Evolutionary conservation across 2,113 vertebrate species (phyloP), one percentile per base, ranked within the genome.

Genomic region (Gymnocephalus cernua): DNA sequence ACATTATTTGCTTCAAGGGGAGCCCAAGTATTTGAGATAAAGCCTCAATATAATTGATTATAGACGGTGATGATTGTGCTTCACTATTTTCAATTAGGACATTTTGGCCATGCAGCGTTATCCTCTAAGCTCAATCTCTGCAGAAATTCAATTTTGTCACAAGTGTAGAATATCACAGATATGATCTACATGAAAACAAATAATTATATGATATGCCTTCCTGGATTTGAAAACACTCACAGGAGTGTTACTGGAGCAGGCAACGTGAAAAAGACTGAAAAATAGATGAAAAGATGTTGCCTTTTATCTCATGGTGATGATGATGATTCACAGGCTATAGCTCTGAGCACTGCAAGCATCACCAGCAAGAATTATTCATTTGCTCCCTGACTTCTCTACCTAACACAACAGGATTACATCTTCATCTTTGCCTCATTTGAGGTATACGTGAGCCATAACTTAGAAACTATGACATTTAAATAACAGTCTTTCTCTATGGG

Each of bases 321-420:
- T 1, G 74, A 80, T 86, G 73, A 92, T 85, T 90, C 82, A 84
- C 69, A 77, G 87, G 64, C 58, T 81, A 63, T 74, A 77, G 79
- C 86, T 89, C 72, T 75, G 83, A 88, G 86, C 86, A 77, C 75
- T 45, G 48, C 48, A 48, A 82, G 68, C 45, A 54, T 86, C 84
- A 88, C 89, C 80, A 86, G 82, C 66, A 73, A 82, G 48, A 83
- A 83, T 90, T 78, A 85, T 83, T 86, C 53, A 89, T 90, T 82
- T 88, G 57, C 71, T 84, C 25, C 53, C 67, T 79, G 65, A 48
- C 41, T 72, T 47, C 35, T 41, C 58, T 38, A 78, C 13, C 38
- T 4, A 65, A 66, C 54, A 66, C 47, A 89, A 83, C 83, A 80
- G 23, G 32, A 68, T 68, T 68, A 68, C 76, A 83, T 75, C 79